phyloP scores from a whole-genome alignment of 2,113 vertebrate species.

The Peromyscus californicus region DNA sequence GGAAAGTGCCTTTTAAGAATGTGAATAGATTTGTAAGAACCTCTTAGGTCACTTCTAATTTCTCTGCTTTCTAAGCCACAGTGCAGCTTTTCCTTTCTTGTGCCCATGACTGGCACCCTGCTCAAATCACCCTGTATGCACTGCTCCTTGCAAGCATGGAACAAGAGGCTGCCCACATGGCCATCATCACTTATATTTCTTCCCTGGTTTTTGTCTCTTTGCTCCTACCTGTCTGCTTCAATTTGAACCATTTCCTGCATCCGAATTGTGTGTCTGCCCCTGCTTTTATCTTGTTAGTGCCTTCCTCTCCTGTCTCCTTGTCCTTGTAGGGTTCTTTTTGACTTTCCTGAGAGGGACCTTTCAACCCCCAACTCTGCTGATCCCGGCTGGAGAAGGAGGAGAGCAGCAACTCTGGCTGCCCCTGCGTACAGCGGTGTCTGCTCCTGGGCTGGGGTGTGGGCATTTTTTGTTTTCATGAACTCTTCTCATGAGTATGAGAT shows the following conservation, averaged over 20 bases:
- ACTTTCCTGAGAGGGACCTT: not conserved
- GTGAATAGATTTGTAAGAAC: constrained; percentile 39
- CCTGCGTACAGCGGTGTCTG: not conserved
- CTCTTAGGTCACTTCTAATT: constrained; percentile 57
- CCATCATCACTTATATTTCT: not conserved
- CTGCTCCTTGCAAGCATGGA: not conserved
- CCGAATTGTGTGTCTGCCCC: not conserved
- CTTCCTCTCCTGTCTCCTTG: not conserved
- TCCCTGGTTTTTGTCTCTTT: constrained; percentile 32
- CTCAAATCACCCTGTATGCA: not conserved
- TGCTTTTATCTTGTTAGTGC: constrained; percentile 7
- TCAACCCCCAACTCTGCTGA: not conserved
- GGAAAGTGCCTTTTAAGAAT: constrained; percentile 40
- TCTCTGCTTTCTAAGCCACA: constrained; percentile 29
- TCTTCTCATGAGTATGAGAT: constrained; percentile 41
- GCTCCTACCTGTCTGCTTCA: not conserved
- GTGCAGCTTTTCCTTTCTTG: constrained; percentile 45
- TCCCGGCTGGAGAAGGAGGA: not conserved
- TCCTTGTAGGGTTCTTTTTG: not conserved
- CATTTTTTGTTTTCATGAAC: constrained; percentile 31
- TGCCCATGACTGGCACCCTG: not conserved
- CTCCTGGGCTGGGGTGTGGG: not conserved
- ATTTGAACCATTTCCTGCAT: not conserved
- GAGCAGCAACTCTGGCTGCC: not conserved
- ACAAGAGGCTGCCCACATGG: not conserved